phyloP scores from a whole-genome alignment of 2,113 vertebrate species.

The Sinosuthora webbiana region DNA sequence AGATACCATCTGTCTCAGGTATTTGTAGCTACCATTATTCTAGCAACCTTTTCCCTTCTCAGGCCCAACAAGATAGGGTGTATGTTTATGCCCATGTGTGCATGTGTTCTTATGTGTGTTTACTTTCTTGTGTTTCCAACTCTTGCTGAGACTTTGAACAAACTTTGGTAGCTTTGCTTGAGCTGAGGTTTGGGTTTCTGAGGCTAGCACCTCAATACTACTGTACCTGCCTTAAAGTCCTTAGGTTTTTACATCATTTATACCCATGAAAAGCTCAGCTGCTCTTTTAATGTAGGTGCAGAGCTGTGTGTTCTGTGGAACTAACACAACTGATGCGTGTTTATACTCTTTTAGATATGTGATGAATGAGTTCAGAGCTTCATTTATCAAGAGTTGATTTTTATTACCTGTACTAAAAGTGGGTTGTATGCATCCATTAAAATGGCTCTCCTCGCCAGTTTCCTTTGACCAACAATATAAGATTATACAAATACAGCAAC shows the following conservation, averaged over 20 bases:
- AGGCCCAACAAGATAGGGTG: fast-evolving
- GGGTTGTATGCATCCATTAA: not conserved
- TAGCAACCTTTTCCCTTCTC: not conserved
- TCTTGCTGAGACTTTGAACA: fast-evolving
- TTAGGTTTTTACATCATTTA: not conserved
- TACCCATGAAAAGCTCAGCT: not conserved
- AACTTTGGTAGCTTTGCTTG: not conserved
- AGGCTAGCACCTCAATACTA: not conserved
- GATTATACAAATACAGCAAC: not conserved
- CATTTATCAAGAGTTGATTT: not conserved
- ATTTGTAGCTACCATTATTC: not conserved
- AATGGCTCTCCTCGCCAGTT: not conserved
- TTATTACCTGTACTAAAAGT: not conserved
- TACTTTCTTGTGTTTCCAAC: not conserved
- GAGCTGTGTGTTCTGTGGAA: not conserved
- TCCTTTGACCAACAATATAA: not conserved
- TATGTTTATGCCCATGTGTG: fast-evolving
- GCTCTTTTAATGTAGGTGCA: not conserved
- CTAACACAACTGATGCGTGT: not conserved
- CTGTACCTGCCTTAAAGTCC: not conserved
- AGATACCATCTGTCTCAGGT: not conserved
- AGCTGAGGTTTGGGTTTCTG: not conserved
- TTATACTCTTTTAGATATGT: not conserved
- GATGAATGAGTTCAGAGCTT: not conserved
- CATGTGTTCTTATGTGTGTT: not conserved